Percentiles rank a stretch among this genome's conserved stretches.
phyloP scores from a whole-genome alignment of 2,797 vertebrate species.

The Falco peregrinus region DNA sequence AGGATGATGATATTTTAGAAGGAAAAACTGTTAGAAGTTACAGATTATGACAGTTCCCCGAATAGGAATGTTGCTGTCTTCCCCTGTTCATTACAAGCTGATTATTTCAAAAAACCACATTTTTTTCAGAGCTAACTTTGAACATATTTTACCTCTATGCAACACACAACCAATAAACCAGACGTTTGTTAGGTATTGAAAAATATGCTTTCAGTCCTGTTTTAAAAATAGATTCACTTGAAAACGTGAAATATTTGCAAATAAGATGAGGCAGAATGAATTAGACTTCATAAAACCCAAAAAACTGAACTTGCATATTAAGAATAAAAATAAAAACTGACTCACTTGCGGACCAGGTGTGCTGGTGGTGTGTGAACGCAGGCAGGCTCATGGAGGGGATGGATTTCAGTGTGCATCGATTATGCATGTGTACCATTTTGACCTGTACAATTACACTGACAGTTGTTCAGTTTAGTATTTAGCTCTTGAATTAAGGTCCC shows the following conservation, averaged over 20 bases:
- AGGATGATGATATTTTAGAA: neutral
- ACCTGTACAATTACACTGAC: neutral
- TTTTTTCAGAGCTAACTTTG: neutral
- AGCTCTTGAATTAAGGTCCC: neutral
- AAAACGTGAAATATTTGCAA: constrained; percentile 50
- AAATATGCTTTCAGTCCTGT: neutral
- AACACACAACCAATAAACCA: neutral
- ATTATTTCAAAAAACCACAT: neutral
- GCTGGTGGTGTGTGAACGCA: neutral
- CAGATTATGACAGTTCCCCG: neutral
- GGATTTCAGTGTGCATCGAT: neutral
- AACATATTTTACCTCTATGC: constrained; percentile 21
- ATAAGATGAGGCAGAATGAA: constrained; percentile 33
- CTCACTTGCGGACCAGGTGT: neutral
- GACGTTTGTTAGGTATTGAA: constrained; percentile 1
- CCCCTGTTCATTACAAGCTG: constrained; percentile 21
- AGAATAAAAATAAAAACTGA: neutral
- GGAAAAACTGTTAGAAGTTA: neutral
- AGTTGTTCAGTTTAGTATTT: neutral
- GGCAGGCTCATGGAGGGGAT: fast-evolving
- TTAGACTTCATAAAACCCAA: neutral
- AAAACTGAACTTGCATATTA: neutral
- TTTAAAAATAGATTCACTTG: constrained; percentile 41
- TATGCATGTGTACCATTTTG: neutral
- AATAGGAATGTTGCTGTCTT: neutral